Percentiles rank a stretch among this genome's conserved stretches.
phyloP scores from a whole-genome alignment of 2,797 vertebrate species.

The Xenopus petersii region DNA sequence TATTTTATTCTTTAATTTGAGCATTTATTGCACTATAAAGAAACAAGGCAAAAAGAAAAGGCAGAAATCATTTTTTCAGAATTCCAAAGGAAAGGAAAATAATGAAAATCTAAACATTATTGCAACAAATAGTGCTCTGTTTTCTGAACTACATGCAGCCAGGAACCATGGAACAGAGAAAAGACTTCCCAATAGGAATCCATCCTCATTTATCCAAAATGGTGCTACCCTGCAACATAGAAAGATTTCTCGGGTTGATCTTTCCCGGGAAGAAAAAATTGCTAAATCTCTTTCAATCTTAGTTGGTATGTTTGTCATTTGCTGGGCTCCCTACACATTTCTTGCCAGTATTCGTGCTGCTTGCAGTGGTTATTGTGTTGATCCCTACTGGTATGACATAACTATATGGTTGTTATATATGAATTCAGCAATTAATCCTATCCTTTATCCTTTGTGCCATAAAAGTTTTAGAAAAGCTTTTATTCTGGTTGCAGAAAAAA shows the following conservation, averaged over 20 bases:
- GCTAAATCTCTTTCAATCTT: slow-evolving; percentile 83
- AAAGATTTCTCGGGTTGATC: background rate
- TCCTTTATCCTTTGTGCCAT: slow-evolving; percentile 87
- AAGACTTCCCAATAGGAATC: background rate
- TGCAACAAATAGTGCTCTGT: background rate
- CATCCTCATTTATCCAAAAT: too few relatives aligned
- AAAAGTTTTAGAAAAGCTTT: slow-evolving; percentile 80
- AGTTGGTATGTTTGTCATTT: slow-evolving; percentile 78
- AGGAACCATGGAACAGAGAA: background rate
- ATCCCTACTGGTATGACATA: slow-evolving; percentile 70
- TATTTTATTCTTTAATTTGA: slow-evolving; percentile 78
- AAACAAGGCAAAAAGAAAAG: slow-evolving; percentile 60
- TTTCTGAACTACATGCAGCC: background rate
- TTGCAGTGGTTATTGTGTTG: slow-evolving; percentile 69
- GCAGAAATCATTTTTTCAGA: slow-evolving; percentile 39
- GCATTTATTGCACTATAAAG: slow-evolving; percentile 74
- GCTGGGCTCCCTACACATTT: slow-evolving; percentile 86
- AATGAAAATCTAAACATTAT: background rate
- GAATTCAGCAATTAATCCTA: slow-evolving; percentile 84
- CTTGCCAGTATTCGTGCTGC: slow-evolving; percentile 76
- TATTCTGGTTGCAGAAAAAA: background rate
- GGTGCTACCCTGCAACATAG: too few relatives aligned
- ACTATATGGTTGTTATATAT: slow-evolving; percentile 89
- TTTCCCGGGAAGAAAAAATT: slow-evolving; percentile 67
- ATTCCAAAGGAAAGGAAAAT: background rate